These are phyloP conservation scores for Halisarca cf. caerulea DNA, from an alignment of 37 sponge, comb jelly and placozoan genomes.

Conservation along the genomic window DNA sequence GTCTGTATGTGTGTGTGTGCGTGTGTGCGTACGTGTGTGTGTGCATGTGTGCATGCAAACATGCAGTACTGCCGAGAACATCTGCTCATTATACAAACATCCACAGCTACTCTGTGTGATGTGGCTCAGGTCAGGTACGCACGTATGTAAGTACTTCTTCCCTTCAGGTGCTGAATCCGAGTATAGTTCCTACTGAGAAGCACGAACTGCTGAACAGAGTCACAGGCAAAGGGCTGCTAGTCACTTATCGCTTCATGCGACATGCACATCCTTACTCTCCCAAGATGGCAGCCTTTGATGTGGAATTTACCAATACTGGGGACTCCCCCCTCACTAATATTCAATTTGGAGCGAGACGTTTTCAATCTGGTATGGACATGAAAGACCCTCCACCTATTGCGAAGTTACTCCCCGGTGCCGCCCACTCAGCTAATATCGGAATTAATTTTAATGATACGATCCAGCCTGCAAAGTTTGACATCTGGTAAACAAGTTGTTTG, in stretches of 20 bases:
- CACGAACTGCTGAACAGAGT: slow-evolving; percentile 71
- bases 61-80: no score
- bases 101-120: no score
- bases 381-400: slow-evolving; percentile 23
- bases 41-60: no score
- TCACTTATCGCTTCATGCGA: slow-evolving; percentile 69
- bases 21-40: no score
- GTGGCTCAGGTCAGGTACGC: no score
- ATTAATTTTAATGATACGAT: slow-evolving; percentile 96
- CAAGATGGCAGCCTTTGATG: slow-evolving; percentile 74
- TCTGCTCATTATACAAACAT: no score
- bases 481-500: slow-evolving; percentile 51
- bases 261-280: slow-evolving; percentile 62
- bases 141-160: neutral
- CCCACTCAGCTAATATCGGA: slow-evolving; percentile 60
- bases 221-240: slow-evolving; percentile 71
- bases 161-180: slow-evolving; percentile 11
- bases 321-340: slow-evolving; percentile 47
- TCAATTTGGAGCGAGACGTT: slow-evolving; percentile 44
- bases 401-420: slow-evolving; percentile 56
- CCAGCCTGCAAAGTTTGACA: slow-evolving; percentile 93
- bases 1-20: no score
- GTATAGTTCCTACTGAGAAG: slow-evolving; percentile 35
- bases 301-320: slow-evolving; percentile 70
- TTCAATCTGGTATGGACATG: slow-evolving; percentile 77